Evolutionary conservation across 2,797 vertebrate species (phyloP), one percentile per base, ranked within the genome.

Genomic region (Harpagifer antarcticus): DNA sequence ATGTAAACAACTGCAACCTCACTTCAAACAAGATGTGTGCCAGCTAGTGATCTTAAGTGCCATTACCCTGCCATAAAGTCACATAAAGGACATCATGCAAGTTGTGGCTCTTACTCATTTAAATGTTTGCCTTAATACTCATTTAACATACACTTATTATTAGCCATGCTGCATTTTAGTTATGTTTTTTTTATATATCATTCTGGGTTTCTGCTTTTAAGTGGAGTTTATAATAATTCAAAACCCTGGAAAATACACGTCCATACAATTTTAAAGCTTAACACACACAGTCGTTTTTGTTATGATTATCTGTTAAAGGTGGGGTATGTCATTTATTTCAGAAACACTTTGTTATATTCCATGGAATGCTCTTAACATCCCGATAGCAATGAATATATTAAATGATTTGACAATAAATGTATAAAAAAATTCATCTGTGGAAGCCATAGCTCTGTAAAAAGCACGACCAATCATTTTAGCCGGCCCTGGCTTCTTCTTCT

Each of bases 1-100:
- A 86, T 67, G 55, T 78, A 86, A 89, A 90, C 61, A 63, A 33
- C 47, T 5, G 17, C 53, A 6, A 43, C 49, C 74, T 78, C 9
- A 56, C 56, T 69, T 67, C 56, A 77, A 31, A 55, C 62, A 47
- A 12, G 31, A 63, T 8, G 20, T 9, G 31, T 62, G 47, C 45
- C 19, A 76, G 58, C 8, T 10, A 59, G 10, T 55, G 27, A 54
- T 50, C 49, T 1, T n/a, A 50, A 66, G 40, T 31, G 4, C 4
- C 9, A 31, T 19, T 45, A 71, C 27, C 14, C 49, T 57, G 19
- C 9, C 10, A 31, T 20, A 4, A 12, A 31, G 27, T 40, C 57
- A 60, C 13, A 19, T 47, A 16, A 31, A 54, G 4, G 4, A 44
- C 42, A 61, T 2, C 2, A 27, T 27, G 27, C 27, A 52, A 31